Percentiles rank a stretch among this genome's conserved stretches.
phyloP scores from a whole-genome alignment of 2,797 vertebrate genomes.

The Tiaroga cobitis region DNA sequence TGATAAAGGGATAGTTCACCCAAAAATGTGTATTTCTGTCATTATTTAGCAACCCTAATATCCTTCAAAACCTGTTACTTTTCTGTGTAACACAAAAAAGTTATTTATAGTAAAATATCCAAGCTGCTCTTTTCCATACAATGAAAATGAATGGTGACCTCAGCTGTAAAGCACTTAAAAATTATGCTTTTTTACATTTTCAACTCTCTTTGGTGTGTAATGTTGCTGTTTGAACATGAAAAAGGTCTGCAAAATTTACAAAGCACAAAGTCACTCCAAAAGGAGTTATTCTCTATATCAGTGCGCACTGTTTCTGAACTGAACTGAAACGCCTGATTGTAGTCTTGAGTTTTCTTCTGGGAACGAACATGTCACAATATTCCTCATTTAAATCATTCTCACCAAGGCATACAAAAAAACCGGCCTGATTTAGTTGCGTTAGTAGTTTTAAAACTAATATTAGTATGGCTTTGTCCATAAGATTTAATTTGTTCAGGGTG shows the following conservation, averaged over 20 bases:
- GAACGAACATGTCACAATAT: not conserved
- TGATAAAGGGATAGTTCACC: constrained; percentile 5
- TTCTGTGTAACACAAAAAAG: not conserved
- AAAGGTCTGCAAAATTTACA: not conserved
- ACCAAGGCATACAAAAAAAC: not conserved
- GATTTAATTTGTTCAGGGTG: no score
- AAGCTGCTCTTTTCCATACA: not conserved
- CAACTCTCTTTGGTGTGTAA: not conserved
- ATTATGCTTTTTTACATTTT: not conserved
- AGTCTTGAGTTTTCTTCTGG: not conserved
- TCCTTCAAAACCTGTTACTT: not conserved
- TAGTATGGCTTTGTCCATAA: no score
- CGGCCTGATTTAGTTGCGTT: not conserved
- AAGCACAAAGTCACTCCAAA: not conserved
- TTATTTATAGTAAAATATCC: not conserved
- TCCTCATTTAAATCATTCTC: not conserved
- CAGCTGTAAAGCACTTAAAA: not conserved
- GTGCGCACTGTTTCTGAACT: not conserved
- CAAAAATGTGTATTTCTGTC: not conserved
- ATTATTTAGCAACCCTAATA: not conserved
- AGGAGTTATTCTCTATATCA: not conserved
- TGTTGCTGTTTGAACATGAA: not conserved
- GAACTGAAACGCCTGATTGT: not conserved
- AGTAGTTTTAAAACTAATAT: not conserved
- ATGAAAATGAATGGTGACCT: not conserved